Evolutionary conservation across 2,113 vertebrate species (phyloP), one percentile per base, ranked within the genome.

Genomic region (Halcyon malimbica): DNA sequence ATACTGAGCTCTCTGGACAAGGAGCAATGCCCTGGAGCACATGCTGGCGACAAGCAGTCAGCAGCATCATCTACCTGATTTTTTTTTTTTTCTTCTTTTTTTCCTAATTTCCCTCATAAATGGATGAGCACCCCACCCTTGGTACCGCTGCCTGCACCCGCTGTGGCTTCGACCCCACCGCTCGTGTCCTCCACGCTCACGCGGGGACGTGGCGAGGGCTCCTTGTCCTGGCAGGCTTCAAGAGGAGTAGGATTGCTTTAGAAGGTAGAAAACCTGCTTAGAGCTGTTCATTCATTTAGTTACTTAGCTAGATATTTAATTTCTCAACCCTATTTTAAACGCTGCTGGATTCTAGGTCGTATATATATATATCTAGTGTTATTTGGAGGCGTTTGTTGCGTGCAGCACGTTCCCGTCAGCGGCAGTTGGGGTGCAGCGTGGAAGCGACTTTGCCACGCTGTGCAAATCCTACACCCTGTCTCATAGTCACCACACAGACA

Each of bases 141-240:
- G 0, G 11, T 3, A 2, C 15, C 19, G 1, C 56, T 17, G 46
- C 19, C 74, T 1, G 29, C 0, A 2, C 0, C 10, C 56, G 0
- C 44, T 2, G 42, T 5, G 86, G 19, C 73, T 9, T 16, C 48
- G 21, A 54, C 64, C 57, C 65, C 57, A 2, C 90, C 11, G 4
- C 44, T 29, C 6, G 1, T 3, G 35, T 25, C 83, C 83, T 76
- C 31, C 1, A 2, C 3, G 10, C 60, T 25, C 6, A 1, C 1
- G 41, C 54, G 7, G 60, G 73, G 67, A 18, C 3, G 48, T 48
- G 5, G 0, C 18, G 1, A 3, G 11, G 59, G 53, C 67, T 12
- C 7, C 1, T 26, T 33, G 39, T 13, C 31, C 23, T 7, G 14
- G 4, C 0, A 1, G 31, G 8, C 4, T 26, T 13, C 21, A 3